phyloP scores from a whole-genome alignment of 2,113 vertebrate species.

The Cebidichthys violaceus region DNA sequence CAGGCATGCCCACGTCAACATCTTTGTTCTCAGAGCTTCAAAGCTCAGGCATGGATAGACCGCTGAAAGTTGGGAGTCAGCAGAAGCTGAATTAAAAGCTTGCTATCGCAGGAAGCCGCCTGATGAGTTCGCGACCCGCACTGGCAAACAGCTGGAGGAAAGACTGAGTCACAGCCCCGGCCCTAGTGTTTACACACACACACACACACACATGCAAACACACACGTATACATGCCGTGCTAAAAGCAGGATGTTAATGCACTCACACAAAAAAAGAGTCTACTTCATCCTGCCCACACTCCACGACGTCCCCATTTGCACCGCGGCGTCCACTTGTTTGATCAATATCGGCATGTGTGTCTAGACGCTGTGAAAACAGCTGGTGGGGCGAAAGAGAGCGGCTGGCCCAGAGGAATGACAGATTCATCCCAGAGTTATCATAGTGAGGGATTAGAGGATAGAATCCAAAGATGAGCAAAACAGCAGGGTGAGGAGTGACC shows the following conservation, averaged over 20 bases:
- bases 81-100: constrained; percentile 61
- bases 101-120: constrained; percentile 63
- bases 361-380: constrained; percentile 83
- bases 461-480: constrained; percentile 50
- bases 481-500: constrained; percentile 7
- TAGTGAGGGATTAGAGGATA: constrained; percentile 67
- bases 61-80: constrained; percentile 60
- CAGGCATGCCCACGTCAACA: constrained; percentile 33
- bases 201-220: neutral
- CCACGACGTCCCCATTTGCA: constrained; percentile 57
- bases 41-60: constrained; percentile 38
- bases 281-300: constrained; percentile 42
- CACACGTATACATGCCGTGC: neutral
- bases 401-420: constrained; percentile 62
- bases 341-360: constrained; percentile 74
- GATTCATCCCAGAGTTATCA: constrained; percentile 72
- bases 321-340: constrained; percentile 60
- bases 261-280: constrained; percentile 15
- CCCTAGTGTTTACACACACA: constrained; percentile 67
- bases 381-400: constrained; percentile 53
- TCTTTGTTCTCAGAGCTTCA: constrained; percentile 29
- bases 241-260: constrained; percentile 7
- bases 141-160: constrained; percentile 74
- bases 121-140: constrained; percentile 59
- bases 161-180: constrained; percentile 72